Evolutionary conservation across 2,888 invertebrate genomes (phyloP).

Genomic region (Macrosoma leucophasiata): DNA sequence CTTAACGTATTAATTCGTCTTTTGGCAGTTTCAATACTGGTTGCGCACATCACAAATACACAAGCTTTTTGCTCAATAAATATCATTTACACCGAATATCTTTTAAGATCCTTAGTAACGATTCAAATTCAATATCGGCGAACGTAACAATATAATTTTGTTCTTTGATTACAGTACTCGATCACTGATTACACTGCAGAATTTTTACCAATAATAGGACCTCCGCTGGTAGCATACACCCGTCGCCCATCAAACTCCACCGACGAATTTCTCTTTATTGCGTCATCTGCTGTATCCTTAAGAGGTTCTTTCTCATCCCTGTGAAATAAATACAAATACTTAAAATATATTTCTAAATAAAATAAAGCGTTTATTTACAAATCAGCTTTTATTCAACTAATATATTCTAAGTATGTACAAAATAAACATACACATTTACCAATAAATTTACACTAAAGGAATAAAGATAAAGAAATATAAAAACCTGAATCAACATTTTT

Average conservation of each 20-base stretch:
- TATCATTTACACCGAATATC: too few relatives aligned
- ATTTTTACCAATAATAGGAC: constrained; percentile 90
- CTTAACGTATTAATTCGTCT: constrained; percentile 41
- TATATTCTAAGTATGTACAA: too few relatives aligned
- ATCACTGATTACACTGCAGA: constrained; percentile 83
- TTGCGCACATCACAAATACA: constrained; percentile 63
- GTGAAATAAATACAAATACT: constrained; percentile 25
- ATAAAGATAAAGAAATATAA: constrained; percentile 25
- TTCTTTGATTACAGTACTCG: too few relatives aligned
- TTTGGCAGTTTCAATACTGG: constrained; percentile 70
- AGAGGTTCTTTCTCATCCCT: constrained; percentile 90
- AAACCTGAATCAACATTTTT: too few relatives aligned
- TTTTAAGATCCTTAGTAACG: too few relatives aligned
- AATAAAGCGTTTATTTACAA: not conserved
- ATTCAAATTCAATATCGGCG: too few relatives aligned
- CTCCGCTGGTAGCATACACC: constrained; percentile 88
- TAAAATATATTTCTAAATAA: not conserved
- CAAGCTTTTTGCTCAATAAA: constrained; percentile 44
- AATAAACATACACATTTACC: not conserved
- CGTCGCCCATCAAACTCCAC: constrained; percentile 89
- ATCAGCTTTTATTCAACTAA: not conserved
- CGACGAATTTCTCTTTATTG: constrained; percentile 83
- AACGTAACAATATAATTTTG: too few relatives aligned
- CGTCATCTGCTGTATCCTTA: constrained; percentile 80
- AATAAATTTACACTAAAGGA: constrained; percentile 13